Base-by-base conservation (phyloP, 2,888 invertebrate species). In the Hymenopus coronatus region DNA sequence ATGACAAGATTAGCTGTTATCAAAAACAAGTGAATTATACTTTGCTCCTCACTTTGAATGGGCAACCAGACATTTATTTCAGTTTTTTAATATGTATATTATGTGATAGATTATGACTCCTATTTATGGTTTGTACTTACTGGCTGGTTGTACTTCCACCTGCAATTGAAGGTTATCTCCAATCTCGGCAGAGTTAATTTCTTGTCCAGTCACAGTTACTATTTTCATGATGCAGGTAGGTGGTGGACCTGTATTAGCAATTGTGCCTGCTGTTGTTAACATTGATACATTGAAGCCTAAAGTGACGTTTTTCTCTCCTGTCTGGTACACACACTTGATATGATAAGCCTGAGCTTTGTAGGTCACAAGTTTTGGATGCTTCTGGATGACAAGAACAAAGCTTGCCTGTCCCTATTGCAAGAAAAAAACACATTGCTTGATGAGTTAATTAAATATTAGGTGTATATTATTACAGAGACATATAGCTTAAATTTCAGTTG, bases 301-400 rank as follows among this genome's bases (percentile, higher is more conserved):
- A 0, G 97, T 98, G 0, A 98, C 97, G 91, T 97, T 98, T 93
- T 98, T 97, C 93, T 98, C 98, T 90, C 98, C 98, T 0, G 98
- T 98, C 93, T 98, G 97, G 93, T 99, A 99, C 89, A 98, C 97
- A 93, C 99, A 99, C 93, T 98, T 98, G 91, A 99, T 98, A 93
- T 98, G 98, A 94, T 98, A 99, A 1, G 99, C 98, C 93, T 98
- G 98, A 8, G 99, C 98, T 92, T 97, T 97, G 93, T 97, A 97
- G 0, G 99, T 99, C 88, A 99, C 97, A 88, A 99, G 95, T 94
- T 98, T 98, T 0, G 98, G 98, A 95, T 99, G 99, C 94, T 98
- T 98, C 93, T 99, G 99, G 92, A 99, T 97, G 33, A 99, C 98
- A 84, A 99, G 94, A 1, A 98, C 97, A 93, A 98, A 98, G 92